Base-by-base conservation (phyloP, 1,140 invertebrate genomes). In the Aphelinus certus region DNA sequence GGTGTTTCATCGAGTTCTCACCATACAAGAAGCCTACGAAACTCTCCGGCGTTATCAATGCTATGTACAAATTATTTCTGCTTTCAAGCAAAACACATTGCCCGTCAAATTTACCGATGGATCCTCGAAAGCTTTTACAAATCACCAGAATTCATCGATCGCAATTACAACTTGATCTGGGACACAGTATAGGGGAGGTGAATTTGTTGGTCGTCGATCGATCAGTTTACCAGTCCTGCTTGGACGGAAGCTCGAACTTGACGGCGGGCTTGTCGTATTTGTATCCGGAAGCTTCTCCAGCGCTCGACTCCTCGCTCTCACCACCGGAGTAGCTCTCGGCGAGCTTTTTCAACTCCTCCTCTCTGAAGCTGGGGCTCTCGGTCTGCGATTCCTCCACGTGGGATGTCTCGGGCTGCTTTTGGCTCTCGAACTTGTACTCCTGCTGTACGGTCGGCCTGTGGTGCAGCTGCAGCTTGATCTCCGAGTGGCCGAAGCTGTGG, bases 171-270 rank as follows among this genome's bases (percentile, higher is more conserved):
- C 26, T 0, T 26, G 26, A 26, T 26, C 26, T 26, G 26, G 26
- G 26, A 26, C 26, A 0, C 26, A 26, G 26, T 26, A 26, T 26
- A 26, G 26, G 26, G 26, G 26, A 26, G 26, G 26, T 26, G 26
- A 26, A 26, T 26, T 26, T 26, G 26, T 26, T 26, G 26, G 26
- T 26, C 26, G 26, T 26, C 26, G 26, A 26, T 26, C 26, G 26
- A 26, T 26, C 26, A 26, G 26, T 26, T 26, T 26, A 26, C 26
- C 58, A 4, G 3, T 66, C 53, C 10, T 4, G n/a, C 7, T 60
- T 70, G 3, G 68, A 61, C 9, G 67, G 67, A 10, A 64, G 10
- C 45, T 75, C 67, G 43, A 75, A 70, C 10, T 70, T 69, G n/a
- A 75, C n/a, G 1, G 26, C 6, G 6, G 61, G 61, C n/a, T 70